Percentiles rank a stretch among this genome's conserved stretches.
phyloP scores from a whole-genome alignment of 1,140 invertebrate species.

The Pogonomyrmex barbatus region DNA sequence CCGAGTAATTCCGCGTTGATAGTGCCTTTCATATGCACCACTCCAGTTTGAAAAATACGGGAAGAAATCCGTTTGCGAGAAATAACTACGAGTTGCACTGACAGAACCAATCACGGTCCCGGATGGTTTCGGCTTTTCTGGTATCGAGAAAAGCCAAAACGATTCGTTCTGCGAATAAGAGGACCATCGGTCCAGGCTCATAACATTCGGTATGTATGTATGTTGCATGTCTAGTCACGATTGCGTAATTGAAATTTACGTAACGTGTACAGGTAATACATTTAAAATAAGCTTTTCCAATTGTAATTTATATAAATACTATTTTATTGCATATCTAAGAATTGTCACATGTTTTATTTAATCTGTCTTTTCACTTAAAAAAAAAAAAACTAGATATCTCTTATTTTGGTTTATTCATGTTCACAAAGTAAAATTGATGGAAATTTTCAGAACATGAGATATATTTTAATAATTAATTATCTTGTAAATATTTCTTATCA shows the following conservation, averaged over 20 bases:
- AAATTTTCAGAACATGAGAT: no score
- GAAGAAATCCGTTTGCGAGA: conserved; percentile 60
- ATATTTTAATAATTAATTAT: no score
- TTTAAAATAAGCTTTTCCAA: conserved; percentile 30
- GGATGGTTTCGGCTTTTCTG: conserved; percentile 63
- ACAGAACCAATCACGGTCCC: conserved; percentile 55
- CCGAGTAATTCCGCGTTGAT: conserved; percentile 55
- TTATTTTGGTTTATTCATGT: conserved; percentile 15
- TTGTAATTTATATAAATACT: neutral
- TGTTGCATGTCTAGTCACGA: conserved; percentile 24
- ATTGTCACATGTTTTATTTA: neutral
- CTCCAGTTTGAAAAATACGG: conserved; percentile 48
- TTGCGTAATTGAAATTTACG: conserved; percentile 51
- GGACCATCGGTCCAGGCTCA: conserved; percentile 30
- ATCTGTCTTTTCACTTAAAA: conserved; percentile 3
- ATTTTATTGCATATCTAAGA: conserved; percentile 14
- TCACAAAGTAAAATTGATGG: neutral
- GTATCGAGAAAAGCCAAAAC: conserved; percentile 61
- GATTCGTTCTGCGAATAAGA: conserved; percentile 50
- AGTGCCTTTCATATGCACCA: conserved; percentile 59
- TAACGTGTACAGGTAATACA: conserved; percentile 38
- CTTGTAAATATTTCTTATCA: no score
- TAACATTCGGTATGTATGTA: conserved; percentile 21
- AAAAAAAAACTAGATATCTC: conserved; percentile 35
- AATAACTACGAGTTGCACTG: conserved; percentile 63